phyloP scores from a whole-genome alignment of 1,140 invertebrate genomes.

The Hermetia illucens region DNA sequence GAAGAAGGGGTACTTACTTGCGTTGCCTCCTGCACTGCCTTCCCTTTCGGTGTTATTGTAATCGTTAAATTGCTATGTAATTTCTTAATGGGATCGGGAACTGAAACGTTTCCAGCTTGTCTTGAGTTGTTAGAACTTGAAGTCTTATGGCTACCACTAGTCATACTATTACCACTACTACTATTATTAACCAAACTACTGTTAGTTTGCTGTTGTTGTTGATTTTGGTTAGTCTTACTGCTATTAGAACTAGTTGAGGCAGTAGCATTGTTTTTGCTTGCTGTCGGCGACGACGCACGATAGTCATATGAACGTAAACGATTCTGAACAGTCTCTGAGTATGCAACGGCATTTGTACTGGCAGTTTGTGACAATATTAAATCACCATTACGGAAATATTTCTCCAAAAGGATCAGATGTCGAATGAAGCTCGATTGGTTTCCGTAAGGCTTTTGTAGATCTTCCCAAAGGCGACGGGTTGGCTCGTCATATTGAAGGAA shows the following conservation, averaged over 20 bases:
- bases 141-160: neutral
- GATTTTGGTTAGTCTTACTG: too few relatives aligned
- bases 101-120: too few relatives aligned
- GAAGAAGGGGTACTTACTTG: too few relatives aligned
- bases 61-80: too few relatives aligned
- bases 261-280: neutral
- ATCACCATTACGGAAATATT: slow-evolving; percentile 64
- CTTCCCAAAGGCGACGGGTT: slow-evolving; percentile 63
- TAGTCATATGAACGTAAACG: slow-evolving; percentile 59
- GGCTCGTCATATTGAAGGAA: slow-evolving; percentile 69
- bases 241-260: neutral
- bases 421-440: slow-evolving; percentile 70
- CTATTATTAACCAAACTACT: too few relatives aligned
- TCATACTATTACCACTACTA: too few relatives aligned
- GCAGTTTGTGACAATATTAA: slow-evolving; percentile 55
- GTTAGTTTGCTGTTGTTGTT: slow-evolving; percentile 1
- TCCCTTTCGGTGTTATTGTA: neutral
- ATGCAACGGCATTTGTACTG: slow-evolving; percentile 54
- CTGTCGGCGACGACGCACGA: slow-evolving; percentile 23
- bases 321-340: slow-evolving; percentile 64
- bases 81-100: too few relatives aligned
- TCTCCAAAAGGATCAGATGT: slow-evolving; percentile 65
- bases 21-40: neutral
- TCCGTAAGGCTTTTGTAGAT: slow-evolving; percentile 67
- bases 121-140: too few relatives aligned